phyloP scores from a whole-genome alignment of 2,113 vertebrate species.

The Prietella phreatophila region DNA sequence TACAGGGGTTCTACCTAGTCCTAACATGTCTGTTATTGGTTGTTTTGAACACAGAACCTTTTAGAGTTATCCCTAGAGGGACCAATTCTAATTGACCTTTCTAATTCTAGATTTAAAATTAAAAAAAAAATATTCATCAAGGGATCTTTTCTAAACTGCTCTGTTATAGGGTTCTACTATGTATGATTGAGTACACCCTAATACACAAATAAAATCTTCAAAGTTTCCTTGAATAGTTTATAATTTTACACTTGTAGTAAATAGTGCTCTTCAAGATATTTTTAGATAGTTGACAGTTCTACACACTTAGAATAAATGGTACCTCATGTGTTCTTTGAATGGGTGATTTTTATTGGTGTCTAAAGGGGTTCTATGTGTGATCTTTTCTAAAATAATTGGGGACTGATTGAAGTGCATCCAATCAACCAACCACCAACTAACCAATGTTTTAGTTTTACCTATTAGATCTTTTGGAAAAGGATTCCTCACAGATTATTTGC shows the following conservation, averaged over 20 bases:
- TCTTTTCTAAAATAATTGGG: neutral
- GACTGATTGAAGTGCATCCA: neutral
- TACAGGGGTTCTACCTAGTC: too few species aligned
- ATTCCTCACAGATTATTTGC: neutral
- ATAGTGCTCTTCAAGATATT: neutral
- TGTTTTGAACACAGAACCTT: neutral
- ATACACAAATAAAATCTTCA: neutral
- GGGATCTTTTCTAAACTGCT: neutral
- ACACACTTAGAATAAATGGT: neutral
- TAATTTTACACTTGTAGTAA: neutral
- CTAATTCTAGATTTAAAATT: too few species aligned
- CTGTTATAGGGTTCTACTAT: neutral
- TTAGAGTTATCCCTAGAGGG: neutral
- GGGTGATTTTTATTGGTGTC: neutral
- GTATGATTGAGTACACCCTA: neutral
- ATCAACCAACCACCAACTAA: neutral
- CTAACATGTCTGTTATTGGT: neutral
- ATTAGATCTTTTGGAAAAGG: neutral
- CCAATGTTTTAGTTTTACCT: neutral
- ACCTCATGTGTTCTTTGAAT: neutral
- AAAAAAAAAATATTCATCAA: too few species aligned
- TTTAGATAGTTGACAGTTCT: neutral
- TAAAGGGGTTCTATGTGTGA: neutral
- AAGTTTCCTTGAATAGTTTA: neutral
- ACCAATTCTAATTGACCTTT: neutral